Conservation (phyloP, 2,888 invertebrate genomes). For the Drosophila macrothrix region DNA sequence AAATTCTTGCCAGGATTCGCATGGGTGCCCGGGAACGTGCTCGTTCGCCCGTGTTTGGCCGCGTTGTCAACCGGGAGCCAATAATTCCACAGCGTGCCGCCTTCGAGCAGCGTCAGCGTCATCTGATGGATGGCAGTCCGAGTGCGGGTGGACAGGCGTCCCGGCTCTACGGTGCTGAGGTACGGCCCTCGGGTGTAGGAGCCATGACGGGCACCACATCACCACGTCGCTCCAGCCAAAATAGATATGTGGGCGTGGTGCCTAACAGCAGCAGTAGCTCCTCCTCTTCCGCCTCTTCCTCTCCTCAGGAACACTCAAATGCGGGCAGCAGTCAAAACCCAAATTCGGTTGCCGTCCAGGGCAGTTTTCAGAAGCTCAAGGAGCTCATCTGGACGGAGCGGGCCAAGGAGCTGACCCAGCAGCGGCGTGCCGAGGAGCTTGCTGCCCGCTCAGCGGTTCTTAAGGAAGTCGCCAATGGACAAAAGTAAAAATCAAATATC, state of each 20-base stretch:
- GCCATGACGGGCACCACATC: conserved; percentile 14
- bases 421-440: conserved; percentile 90
- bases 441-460: conserved; percentile 88
- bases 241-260: conserved; percentile 68
- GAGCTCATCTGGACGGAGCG: conserved; percentile 92
- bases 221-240: conserved; percentile 72
- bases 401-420: conserved; percentile 90
- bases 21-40: conserved; percentile 83
- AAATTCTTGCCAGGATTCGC: conserved; percentile 73
- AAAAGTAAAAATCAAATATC: conserved; percentile 84
- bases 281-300: neutral
- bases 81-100: conserved; percentile 52
- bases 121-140: conserved; percentile 85
- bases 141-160: conserved; percentile 10
- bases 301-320: conserved; percentile 21
- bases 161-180: conserved; percentile 85
- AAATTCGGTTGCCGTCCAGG: conserved; percentile 80
- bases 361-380: conserved; percentile 91
- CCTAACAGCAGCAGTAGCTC: neutral
- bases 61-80: conserved; percentile 90
- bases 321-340: conserved; percentile 56
- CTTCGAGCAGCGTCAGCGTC: conserved; percentile 74
- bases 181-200: conserved; percentile 63
- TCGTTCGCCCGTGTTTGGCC: conserved; percentile 89
- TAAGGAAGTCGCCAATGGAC: conserved; percentile 88